Conservation (phyloP, 1,140 invertebrate species). For the Sitodiplosis mosellana region DNA sequence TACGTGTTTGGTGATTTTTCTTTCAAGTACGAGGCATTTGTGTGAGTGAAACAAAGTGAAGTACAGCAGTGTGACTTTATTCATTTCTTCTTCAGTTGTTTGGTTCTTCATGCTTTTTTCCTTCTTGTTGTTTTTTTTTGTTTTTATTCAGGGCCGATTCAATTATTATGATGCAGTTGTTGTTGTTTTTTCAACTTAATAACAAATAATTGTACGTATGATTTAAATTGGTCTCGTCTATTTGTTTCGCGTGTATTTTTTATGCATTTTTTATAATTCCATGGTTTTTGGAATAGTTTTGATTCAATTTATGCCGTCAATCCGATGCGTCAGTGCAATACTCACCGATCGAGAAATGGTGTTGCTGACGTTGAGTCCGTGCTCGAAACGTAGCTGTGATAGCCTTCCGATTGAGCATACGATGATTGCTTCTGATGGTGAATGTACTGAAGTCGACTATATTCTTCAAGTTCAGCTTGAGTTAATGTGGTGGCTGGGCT, state of each 20-base stretch:
- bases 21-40: too few relatives aligned
- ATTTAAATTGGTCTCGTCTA: too few relatives aligned
- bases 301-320: neutral
- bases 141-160: too few relatives aligned
- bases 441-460: slow-evolving; percentile 36
- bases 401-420: slow-evolving; percentile 65
- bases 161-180: too few relatives aligned
- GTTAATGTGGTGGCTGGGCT: slow-evolving; percentile 23
- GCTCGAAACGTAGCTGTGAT: slow-evolving; percentile 64
- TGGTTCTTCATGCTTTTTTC: too few relatives aligned
- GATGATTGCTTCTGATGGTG: slow-evolving; percentile 55
- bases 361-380: slow-evolving; percentile 58
- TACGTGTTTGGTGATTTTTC: too few relatives aligned
- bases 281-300: slow-evolving; percentile 19
- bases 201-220: too few relatives aligned
- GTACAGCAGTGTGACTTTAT: too few relatives aligned
- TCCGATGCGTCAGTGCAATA: slow-evolving; percentile 1
- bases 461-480: slow-evolving; percentile 50
- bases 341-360: slow-evolving; percentile 54
- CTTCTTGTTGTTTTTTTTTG: too few relatives aligned
- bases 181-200: too few relatives aligned
- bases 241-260: slow-evolving; percentile 3
- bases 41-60: too few relatives aligned
- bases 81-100: too few relatives aligned
- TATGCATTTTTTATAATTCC: slow-evolving; percentile 4